phyloP scores from a whole-genome alignment of 2,797 vertebrate genomes.

The Zalophus californianus region DNA sequence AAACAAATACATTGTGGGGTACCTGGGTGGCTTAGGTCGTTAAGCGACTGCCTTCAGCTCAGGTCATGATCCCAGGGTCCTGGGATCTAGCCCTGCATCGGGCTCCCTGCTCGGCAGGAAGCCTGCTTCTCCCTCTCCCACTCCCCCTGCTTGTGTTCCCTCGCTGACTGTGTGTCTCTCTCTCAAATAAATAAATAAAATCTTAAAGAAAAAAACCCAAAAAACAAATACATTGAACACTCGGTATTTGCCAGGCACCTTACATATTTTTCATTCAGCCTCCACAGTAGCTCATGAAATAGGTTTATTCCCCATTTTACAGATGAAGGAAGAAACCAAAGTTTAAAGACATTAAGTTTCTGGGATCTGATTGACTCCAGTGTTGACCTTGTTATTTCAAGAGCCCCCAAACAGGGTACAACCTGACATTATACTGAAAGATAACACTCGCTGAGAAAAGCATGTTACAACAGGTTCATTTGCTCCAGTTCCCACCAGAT shows the following conservation, averaged over 20 bases:
- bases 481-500: not conserved
- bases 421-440: not conserved
- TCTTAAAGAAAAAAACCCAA: too few species aligned
- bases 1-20: not conserved
- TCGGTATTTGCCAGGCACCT: not conserved
- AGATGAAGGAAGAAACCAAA: not conserved
- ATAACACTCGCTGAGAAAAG: not conserved
- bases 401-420: not conserved
- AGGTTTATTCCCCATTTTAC: not conserved
- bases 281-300: not conserved
- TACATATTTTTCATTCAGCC: not conserved
- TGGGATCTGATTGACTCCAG: not conserved
- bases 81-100: too few species aligned
- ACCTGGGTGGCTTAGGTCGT: too few species aligned
- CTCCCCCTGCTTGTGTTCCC: too few species aligned
- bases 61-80: too few species aligned
- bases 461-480: not conserved
- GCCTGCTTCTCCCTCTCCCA: too few species aligned
- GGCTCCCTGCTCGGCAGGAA: too few species aligned
- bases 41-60: too few species aligned
- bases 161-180: too few species aligned
- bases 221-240: not conserved
- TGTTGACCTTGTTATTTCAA: not conserved
- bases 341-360: not conserved
- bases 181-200: too few species aligned